A percentile compares a stretch with the other conserved stretches of the same genome.
These are phyloP conservation scores for Bothrops jararaca DNA, from an alignment of 2,113 vertebrate species.

Conservation along the genomic window DNA sequence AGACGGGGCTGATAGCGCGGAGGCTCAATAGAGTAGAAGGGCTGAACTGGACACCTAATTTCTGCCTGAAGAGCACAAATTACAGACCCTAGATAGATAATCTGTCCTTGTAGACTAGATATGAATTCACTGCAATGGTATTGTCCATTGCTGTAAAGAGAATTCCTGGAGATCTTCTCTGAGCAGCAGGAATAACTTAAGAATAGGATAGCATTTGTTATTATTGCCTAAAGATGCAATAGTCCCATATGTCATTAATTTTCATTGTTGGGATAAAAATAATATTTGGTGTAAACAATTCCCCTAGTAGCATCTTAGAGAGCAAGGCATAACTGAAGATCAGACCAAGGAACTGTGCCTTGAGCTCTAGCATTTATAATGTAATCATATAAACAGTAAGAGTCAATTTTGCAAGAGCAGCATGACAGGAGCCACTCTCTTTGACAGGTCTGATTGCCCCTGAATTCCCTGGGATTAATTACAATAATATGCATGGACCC, in stretches of 20 bases:
- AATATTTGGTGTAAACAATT: constrained; percentile 9
- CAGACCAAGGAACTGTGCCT: neutral
- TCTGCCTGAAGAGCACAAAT: too few species aligned
- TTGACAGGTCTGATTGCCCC: constrained; percentile 11
- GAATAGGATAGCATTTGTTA: neutral
- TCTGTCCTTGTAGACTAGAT: too few species aligned
- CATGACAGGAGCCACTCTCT: constrained; percentile 2
- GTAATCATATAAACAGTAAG: constrained; percentile 31
- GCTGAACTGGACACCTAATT: too few species aligned
- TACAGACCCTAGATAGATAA: too few species aligned
- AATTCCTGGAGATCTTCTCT: neutral
- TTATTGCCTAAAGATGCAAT: neutral
- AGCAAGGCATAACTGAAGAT: constrained; percentile 14
- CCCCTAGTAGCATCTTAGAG: constrained; percentile 2
- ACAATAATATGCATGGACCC: neutral
- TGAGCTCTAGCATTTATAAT: constrained; percentile 20
- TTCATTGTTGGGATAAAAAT: constrained; percentile 5
- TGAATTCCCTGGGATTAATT: constrained; percentile 24
- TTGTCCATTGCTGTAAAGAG: neutral
- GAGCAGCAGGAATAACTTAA: neutral
- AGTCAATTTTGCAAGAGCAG: constrained; percentile 22
- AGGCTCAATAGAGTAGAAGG: too few species aligned
- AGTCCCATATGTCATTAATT: neutral
- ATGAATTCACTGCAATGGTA: neutral
- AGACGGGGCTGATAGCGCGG: too few species aligned